Base-by-base conservation (phyloP, 2,113 vertebrate species). In the Zapornia atra region DNA sequence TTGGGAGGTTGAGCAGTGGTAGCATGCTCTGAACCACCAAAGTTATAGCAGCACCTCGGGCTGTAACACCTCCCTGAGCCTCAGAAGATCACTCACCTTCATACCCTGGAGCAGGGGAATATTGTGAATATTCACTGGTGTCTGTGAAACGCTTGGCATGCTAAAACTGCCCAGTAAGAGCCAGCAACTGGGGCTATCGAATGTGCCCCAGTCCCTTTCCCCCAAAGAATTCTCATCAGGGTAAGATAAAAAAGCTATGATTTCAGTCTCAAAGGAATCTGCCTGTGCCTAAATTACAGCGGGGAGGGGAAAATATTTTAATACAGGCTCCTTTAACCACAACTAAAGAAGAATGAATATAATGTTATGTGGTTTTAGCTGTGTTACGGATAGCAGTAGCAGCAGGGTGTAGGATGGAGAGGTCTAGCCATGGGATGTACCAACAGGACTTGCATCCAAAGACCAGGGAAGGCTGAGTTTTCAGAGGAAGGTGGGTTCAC, bases 231-330 rank as follows among this genome's bases (percentile, higher is more conserved):
- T 92, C 65, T 59, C 68, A 69, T 56, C 4, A 86, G 72, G 95
- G 19, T 65, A 76, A 89, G 81, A 86, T 46, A 69, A 4, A 50
- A 83, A 89, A 56, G 56, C 63, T 13, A 5, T 29, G 25, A 93
- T 88, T 94, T 92, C 69, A 88, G 65, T 65, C 86, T 87, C 83
- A 76, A 44, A 85, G 87, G 79, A 94, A 94, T 94, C 90, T 80
- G 51, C 53, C 88, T 81, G 56, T 10, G 36, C 44, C 83, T 64
- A 73, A 97, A 94, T 84, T 70, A 84, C 5, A 89, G 73, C 73
- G 34, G 19, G 25, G 29, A 77, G 2, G 42, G 50, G 78, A 86
- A 95, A 84, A 69, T 18, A 69, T 42, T 92, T 78, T 76, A 91
- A 69, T 75, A 78, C 21, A 42, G 53, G 31, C 15, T 95, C 38